phyloP scores from a whole-genome alignment of 2,113 vertebrate genomes.

The Chinchilla lanigera region DNA sequence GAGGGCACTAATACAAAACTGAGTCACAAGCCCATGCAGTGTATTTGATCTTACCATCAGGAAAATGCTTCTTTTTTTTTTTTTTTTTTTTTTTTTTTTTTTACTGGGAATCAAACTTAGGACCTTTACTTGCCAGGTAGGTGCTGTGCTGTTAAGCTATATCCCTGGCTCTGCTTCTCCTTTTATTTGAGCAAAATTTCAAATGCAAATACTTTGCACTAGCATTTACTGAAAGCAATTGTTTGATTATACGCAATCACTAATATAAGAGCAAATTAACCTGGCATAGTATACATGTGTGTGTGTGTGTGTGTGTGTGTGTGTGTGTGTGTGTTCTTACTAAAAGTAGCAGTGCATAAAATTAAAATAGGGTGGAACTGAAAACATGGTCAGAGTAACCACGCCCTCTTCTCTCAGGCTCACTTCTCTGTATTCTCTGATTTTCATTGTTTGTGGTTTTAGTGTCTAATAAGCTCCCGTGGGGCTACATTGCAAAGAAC shows the following conservation, averaged over 20 bases:
- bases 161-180: too few species aligned
- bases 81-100: too few species aligned
- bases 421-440: not conserved
- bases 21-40: not conserved
- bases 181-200: slow-evolving; percentile 42
- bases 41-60: not conserved
- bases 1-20: slow-evolving; percentile 79
- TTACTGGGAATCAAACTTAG: too few species aligned
- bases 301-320: not conserved
- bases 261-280: not conserved
- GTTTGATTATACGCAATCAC: not conserved
- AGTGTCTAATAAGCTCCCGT: not conserved
- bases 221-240: not conserved
- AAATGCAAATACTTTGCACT: slow-evolving; percentile 14
- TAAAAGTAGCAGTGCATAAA: not conserved
- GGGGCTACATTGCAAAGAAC: not conserved
- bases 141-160: too few species aligned
- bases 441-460: not conserved
- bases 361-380: not conserved
- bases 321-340: not conserved
- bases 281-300: not conserved
- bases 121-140: too few species aligned
- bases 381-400: not conserved
- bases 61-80: not conserved
- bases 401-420: not conserved